Conservation (phyloP, 2,113 vertebrate genomes). For the Microcebus ravelobensis region DNA sequence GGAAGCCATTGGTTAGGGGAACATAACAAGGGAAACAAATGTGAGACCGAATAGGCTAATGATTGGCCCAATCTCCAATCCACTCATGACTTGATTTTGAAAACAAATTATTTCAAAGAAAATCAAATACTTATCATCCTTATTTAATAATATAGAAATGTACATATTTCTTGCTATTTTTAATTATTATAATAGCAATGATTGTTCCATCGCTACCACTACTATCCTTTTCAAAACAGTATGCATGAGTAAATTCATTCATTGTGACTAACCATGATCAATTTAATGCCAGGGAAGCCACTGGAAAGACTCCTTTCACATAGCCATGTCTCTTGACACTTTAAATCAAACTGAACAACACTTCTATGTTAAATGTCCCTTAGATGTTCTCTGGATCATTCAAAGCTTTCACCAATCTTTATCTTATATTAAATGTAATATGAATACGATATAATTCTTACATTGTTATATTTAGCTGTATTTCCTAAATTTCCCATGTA, state of each 20-base stretch:
- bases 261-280: not conserved
- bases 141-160: not conserved
- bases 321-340: not conserved
- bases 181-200: not conserved
- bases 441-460: slow-evolving; percentile 20
- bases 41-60: not conserved
- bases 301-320: not conserved
- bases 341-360: not conserved
- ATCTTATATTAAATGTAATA: not conserved
- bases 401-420: not conserved
- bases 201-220: not conserved
- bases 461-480: not conserved
- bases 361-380: not conserved
- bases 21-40: not conserved
- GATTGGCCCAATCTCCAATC: not conserved
- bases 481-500: not conserved
- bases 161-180: not conserved
- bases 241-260: not conserved
- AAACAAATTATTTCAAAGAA: not conserved
- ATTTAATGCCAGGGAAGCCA: not conserved
- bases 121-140: not conserved
- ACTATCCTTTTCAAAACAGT: not conserved
- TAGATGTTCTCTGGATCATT: not conserved
- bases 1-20: not conserved
- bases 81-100: not conserved